phyloP scores from a whole-genome alignment of 2,113 vertebrate genomes.

The Hippocampus comes region DNA sequence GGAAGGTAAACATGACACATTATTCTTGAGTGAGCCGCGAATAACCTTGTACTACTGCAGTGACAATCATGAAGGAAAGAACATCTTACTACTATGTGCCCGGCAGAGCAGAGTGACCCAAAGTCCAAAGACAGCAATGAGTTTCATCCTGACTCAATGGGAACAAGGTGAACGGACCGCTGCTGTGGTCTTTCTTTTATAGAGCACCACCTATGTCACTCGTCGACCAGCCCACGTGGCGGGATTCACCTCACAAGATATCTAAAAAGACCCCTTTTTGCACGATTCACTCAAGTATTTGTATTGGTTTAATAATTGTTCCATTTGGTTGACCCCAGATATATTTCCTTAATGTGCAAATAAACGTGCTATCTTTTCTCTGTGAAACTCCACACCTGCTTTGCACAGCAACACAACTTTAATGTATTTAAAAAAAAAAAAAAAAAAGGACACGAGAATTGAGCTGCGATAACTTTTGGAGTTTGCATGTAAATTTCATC shows the following conservation, averaged over 20 bases:
- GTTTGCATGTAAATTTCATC: not conserved
- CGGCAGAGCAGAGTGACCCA: slow-evolving; percentile 50
- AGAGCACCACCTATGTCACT: slow-evolving; percentile 33
- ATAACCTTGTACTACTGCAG: not conserved
- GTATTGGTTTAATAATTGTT: slow-evolving; percentile 1
- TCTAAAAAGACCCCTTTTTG: not conserved
- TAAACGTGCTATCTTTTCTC: slow-evolving; percentile 3
- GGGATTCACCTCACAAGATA: not conserved
- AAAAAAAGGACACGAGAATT: not conserved
- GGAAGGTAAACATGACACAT: slow-evolving; percentile 1
- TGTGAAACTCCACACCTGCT: slow-evolving; percentile 42
- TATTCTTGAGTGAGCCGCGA: not conserved
- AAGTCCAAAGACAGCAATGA: slow-evolving; percentile 47
- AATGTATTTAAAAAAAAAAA: not conserved
- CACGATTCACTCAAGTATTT: not conserved
- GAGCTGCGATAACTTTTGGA: not conserved
- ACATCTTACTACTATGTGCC: slow-evolving; percentile 67
- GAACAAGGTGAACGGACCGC: slow-evolving; percentile 7
- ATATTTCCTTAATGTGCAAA: not conserved
- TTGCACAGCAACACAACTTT: not conserved
- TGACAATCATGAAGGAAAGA: not conserved
- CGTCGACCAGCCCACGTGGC: slow-evolving; percentile 12
- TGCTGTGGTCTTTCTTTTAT: slow-evolving; percentile 50
- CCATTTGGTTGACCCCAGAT: not conserved
- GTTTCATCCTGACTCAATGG: slow-evolving; percentile 54